Percentiles rank a stretch among this genome's conserved stretches.
Evolutionary conservation across 2,797 vertebrate genomes (phyloP).

Genomic region (Morelia viridis): DNA sequence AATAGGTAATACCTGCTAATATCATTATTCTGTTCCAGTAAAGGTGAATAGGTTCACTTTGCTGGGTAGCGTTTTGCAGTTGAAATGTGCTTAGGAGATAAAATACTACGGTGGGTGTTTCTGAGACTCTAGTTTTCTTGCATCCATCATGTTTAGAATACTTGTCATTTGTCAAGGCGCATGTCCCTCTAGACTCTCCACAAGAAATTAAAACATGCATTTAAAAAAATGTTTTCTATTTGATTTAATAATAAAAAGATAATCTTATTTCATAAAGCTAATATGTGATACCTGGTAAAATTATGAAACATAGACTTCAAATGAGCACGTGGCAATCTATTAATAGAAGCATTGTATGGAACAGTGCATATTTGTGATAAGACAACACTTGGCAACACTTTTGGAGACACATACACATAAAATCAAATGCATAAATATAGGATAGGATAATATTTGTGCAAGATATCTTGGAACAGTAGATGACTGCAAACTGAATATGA

Average conservation of each 20-base stretch:
- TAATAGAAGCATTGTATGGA: background rate
- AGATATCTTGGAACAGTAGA: background rate
- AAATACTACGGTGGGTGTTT: constrained; percentile 63
- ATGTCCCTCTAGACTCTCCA: constrained; percentile 29
- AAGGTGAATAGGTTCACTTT: constrained; percentile 12
- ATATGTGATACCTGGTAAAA: background rate
- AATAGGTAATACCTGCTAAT: background rate
- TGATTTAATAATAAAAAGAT: constrained; percentile 29
- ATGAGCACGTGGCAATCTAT: background rate
- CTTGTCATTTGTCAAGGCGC: constrained; percentile 58
- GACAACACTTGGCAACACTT: background rate
- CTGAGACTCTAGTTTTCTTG: constrained; percentile 51
- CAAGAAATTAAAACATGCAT: constrained; percentile 19
- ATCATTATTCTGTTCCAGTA: background rate
- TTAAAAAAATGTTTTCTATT: background rate
- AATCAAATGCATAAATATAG: background rate
- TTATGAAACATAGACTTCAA: background rate
- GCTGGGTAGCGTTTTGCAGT: constrained; percentile 14
- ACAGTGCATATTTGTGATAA: background rate
- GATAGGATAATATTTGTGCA: background rate
- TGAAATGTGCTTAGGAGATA: constrained; percentile 62
- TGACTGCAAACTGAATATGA: background rate
- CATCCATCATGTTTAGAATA: constrained; percentile 53
- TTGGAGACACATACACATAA: background rate
- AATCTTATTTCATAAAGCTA: background rate